Conservation (phyloP, 2,888 invertebrate genomes). For the Sarcophaga subvicina region DNA sequence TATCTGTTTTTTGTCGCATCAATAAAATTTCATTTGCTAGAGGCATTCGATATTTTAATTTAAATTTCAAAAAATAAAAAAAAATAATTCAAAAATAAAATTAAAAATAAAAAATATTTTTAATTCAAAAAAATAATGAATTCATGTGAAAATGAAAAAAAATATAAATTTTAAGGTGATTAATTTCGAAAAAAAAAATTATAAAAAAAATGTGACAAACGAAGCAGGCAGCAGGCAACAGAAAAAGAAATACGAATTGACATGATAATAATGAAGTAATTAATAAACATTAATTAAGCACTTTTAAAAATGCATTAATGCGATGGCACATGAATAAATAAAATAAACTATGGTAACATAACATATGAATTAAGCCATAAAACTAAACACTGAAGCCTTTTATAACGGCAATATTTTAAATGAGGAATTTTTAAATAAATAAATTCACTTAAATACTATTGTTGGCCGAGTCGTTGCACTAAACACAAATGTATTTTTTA, state of each 20-base stretch:
- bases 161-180: not conserved
- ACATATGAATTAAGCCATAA: not conserved
- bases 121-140: too few species aligned
- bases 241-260: constrained; percentile 34
- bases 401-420: not conserved
- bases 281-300: constrained; percentile 67
- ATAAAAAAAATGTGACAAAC: not conserved
- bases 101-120: too few species aligned
- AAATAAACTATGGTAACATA: not conserved
- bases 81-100: too few species aligned
- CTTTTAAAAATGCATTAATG: constrained; percentile 60
- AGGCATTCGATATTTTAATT: too few species aligned
- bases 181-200: constrained; percentile 6
- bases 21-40: too few species aligned
- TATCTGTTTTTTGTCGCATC: too few species aligned
- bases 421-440: not conserved
- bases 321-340: constrained; percentile 55
- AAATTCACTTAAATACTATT: not conserved
- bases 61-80: too few species aligned
- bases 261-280: constrained; percentile 66
- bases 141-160: too few species aligned
- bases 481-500: not conserved
- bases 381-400: not conserved
- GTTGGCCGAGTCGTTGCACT: too few species aligned
- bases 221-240: not conserved